Percentiles rank a stretch among this genome's conserved stretches.
phyloP scores from a whole-genome alignment of 2,113 vertebrate species.

The Mustelus asterias region DNA sequence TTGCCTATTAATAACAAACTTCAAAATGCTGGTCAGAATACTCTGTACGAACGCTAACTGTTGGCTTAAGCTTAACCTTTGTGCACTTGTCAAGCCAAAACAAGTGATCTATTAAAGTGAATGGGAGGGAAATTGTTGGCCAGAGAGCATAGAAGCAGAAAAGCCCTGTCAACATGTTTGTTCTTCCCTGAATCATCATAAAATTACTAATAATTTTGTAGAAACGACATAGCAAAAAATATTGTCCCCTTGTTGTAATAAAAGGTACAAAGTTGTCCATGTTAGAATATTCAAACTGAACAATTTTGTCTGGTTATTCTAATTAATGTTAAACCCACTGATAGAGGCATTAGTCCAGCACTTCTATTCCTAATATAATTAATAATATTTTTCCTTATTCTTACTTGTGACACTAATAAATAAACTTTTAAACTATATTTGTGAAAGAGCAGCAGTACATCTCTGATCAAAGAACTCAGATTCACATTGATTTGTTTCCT shows the following conservation, averaged over 20 bases:
- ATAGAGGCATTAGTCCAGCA: background rate
- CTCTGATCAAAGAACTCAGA: background rate
- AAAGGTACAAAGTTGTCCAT: background rate
- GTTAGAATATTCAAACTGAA: too few relatives aligned
- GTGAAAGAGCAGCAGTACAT: background rate
- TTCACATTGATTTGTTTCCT: background rate
- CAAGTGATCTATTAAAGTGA: background rate
- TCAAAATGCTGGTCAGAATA: background rate
- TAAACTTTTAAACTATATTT: background rate
- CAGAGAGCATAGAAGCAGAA: background rate
- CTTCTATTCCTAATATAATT: background rate
- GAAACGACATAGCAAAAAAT: background rate
- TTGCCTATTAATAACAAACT: background rate
- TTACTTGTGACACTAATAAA: background rate
- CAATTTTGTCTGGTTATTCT: background rate
- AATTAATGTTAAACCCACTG: background rate
- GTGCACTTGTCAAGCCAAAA: background rate
- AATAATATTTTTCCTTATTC: background rate
- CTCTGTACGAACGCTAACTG: background rate
- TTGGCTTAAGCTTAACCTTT: background rate
- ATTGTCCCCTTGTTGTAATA: background rate
- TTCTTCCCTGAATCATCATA: background rate
- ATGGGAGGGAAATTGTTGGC: background rate
- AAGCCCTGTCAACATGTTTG: too few relatives aligned
- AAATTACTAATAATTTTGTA: slow-evolving; percentile 19